Percentiles rank a stretch among this genome's conserved stretches.
Evolutionary conservation across 2,113 vertebrate species (phyloP).

Genomic region (Xenopus laevis): DNA sequence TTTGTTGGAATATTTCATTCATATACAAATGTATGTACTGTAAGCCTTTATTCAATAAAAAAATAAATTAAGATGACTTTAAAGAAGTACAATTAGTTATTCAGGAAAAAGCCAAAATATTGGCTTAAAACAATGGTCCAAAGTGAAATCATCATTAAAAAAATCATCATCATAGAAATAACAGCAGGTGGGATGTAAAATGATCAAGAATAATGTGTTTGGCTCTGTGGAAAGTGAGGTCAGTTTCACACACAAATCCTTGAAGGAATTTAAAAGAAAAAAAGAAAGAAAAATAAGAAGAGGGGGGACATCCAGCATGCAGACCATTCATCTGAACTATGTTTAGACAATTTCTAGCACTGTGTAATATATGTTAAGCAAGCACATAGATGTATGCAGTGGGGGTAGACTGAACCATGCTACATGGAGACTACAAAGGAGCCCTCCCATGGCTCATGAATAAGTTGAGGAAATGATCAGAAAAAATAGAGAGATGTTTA

Average conservation of each 20-base stretch:
- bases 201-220: conserved; percentile 93
- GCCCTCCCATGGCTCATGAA: conserved; percentile 99
- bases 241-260: conserved; percentile 94
- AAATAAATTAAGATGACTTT: no score
- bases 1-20: no score
- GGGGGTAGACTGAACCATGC: conserved; percentile 84
- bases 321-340: conserved; percentile 88
- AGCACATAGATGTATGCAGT: conserved; percentile 93
- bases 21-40: no score
- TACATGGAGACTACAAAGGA: conserved; percentile 96
- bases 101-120: background rate
- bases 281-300: conserved; percentile 21
- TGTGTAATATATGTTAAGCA: conserved; percentile 86
- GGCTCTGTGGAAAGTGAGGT: conserved; percentile 88
- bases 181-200: conserved; percentile 85
- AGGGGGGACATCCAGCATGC: conserved; percentile 80
- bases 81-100: no score
- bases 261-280: conserved; percentile 64
- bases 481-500: conserved; percentile 97
- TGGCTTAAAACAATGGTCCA: conserved; percentile 87
- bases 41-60: no score
- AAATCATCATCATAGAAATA: conserved; percentile 90
- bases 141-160: conserved; percentile 90
- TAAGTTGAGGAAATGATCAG: conserved; percentile 99
- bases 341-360: conserved; percentile 87